Conservation (phyloP, 1,140 invertebrate species). For the Achroia grisella region DNA sequence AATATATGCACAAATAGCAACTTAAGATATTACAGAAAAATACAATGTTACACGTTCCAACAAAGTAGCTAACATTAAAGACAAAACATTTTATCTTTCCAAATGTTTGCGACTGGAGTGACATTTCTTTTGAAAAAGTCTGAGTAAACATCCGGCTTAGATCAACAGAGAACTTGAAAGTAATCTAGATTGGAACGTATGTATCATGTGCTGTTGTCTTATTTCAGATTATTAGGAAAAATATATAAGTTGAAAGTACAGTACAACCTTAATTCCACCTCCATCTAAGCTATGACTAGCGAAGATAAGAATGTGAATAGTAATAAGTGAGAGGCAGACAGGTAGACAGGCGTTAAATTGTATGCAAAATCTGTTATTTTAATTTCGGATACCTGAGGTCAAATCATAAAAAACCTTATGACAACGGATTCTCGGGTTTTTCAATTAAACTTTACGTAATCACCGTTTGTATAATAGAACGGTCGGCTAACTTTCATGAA, state of each 20-base stretch:
- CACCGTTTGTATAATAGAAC: slow-evolving; percentile 24
- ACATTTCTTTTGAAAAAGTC: slow-evolving; percentile 10
- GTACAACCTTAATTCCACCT: not conserved
- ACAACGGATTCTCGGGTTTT: slow-evolving; percentile 24
- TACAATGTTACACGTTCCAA: not conserved
- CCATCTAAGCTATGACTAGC: not conserved
- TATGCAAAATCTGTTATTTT: slow-evolving; percentile 10
- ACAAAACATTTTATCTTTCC: slow-evolving; percentile 8
- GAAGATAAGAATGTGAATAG: no score
- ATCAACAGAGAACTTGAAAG: slow-evolving; percentile 5
- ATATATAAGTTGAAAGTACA: not conserved
- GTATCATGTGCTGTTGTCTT: not conserved
- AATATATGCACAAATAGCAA: not conserved
- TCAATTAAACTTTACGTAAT: slow-evolving; percentile 38
- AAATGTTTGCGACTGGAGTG: slow-evolving; percentile 8
- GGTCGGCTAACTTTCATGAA: slow-evolving; percentile 9
- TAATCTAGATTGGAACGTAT: not conserved
- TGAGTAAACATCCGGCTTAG: slow-evolving; percentile 9
- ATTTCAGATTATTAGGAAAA: not conserved
- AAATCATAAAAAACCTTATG: slow-evolving; percentile 26
- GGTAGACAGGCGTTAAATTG: not conserved
- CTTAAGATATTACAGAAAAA: not conserved
- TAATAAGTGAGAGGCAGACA: no score
- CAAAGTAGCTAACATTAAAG: not conserved
- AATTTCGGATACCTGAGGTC: slow-evolving; percentile 20